A percentile compares a stretch with the other conserved stretches of the same genome.
Evolutionary conservation across 2,113 vertebrate genomes (phyloP).

Genomic region (Pelmatolapia mariae): DNA sequence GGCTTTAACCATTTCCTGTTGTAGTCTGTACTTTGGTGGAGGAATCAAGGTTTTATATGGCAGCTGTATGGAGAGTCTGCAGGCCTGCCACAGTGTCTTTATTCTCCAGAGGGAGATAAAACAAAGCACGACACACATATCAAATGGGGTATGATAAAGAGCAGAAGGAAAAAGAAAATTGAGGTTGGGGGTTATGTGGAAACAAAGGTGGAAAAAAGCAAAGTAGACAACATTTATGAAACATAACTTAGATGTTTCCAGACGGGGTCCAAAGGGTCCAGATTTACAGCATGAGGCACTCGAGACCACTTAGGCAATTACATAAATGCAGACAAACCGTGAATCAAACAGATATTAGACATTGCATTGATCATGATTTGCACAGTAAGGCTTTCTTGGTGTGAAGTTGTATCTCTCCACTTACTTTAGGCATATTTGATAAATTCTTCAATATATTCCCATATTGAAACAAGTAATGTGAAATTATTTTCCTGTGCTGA

Average conservation of each 20-base stretch:
- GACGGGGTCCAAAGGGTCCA: background rate
- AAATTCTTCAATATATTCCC: background rate
- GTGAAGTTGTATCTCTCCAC: background rate
- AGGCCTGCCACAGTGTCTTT: background rate
- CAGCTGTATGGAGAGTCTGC: background rate
- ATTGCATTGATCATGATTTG: background rate
- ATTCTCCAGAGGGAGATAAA: background rate
- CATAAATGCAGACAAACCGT: background rate
- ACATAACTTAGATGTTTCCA: background rate
- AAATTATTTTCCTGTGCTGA: background rate
- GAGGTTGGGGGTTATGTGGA: background rate
- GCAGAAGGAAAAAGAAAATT: background rate
- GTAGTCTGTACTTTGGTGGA: background rate
- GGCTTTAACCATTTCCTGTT: background rate
- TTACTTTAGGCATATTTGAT: background rate
- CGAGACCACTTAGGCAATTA: background rate
- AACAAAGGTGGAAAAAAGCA: background rate
- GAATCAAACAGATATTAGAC: background rate
- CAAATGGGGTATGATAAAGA: background rate
- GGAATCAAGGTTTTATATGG: background rate
- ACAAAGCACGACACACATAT: background rate
- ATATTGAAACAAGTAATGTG: background rate
- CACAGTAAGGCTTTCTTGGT: background rate
- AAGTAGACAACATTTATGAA: background rate
- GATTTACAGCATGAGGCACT: background rate